phyloP scores from a whole-genome alignment of 1,140 invertebrate species.

The Lerema accius region DNA sequence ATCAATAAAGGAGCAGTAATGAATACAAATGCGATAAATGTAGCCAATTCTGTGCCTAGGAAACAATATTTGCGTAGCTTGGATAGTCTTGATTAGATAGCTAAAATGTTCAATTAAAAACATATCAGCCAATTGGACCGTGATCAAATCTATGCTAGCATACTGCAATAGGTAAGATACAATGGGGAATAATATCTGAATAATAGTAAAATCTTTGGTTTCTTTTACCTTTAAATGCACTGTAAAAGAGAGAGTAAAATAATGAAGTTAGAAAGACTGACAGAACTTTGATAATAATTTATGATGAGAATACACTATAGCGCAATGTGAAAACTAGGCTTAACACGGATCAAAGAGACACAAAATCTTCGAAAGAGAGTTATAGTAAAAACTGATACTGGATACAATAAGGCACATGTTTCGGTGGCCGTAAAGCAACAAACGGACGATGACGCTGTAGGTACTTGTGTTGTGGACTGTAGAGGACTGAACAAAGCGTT shows the following conservation, averaged over 20 bases:
- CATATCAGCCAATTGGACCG: conserved; percentile 28
- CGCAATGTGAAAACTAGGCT: too few species aligned
- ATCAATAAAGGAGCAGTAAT: conserved; percentile 9
- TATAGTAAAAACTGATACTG: too few species aligned
- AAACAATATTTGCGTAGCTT: conserved; percentile 12
- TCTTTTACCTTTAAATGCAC: too few species aligned
- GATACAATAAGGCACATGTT: neutral
- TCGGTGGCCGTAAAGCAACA: neutral
- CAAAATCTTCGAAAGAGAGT: too few species aligned
- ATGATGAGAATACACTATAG: too few species aligned
- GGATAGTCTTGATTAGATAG: conserved; percentile 24
- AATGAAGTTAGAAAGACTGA: too few species aligned
- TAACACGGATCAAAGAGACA: too few species aligned
- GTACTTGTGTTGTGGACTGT: conserved; percentile 20
- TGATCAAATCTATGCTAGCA: conserved; percentile 15
- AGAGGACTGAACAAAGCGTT: conserved; percentile 16
- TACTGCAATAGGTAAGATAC: too few species aligned
- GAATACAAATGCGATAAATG: conserved; percentile 11
- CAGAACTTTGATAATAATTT: too few species aligned
- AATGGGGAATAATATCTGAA: too few species aligned
- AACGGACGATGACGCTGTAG: neutral
- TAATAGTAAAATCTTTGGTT: too few species aligned
- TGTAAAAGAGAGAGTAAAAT: too few species aligned
- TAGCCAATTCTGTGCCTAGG: conserved; percentile 1
- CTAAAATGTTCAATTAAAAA: conserved; percentile 32